These are phyloP conservation scores for Spea bombifrons DNA, from an alignment of 2,113 vertebrate genomes.

Conservation along the genomic window DNA sequence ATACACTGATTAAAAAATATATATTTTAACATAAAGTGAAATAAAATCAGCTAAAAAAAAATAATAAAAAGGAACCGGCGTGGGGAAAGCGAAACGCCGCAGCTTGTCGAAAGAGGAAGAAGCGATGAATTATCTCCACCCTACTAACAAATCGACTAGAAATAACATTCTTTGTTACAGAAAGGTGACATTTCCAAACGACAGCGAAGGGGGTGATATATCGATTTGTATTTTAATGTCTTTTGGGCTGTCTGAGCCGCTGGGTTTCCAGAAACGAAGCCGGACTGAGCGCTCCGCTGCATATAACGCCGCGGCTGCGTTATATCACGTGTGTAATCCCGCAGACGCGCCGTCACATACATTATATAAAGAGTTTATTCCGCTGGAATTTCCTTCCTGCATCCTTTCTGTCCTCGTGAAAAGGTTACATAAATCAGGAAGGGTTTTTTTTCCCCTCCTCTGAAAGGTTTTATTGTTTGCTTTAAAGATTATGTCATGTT, in stretches of 20 bases:
- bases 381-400: neutral
- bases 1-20: too few species aligned
- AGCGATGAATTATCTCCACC: neutral
- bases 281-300: neutral
- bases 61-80: too few species aligned
- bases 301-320: neutral
- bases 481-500: too few species aligned
- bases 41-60: too few species aligned
- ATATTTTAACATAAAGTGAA: too few species aligned
- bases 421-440: too few species aligned
- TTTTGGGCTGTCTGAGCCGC: neutral
- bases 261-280: neutral
- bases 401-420: neutral
- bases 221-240: neutral
- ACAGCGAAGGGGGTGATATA: conserved; percentile 6
- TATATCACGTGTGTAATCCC: neutral
- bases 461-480: too few species aligned
- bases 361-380: neutral
- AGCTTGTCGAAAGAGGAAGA: neutral
- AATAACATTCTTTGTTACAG: neutral
- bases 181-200: conserved; percentile 3
- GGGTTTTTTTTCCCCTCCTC: too few species aligned
- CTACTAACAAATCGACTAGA: neutral
- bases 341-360: neutral
- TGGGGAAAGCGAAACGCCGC: neutral